Base-by-base conservation (phyloP, 2,888 invertebrate genomes). In the Lasioglossum villosulum region DNA sequence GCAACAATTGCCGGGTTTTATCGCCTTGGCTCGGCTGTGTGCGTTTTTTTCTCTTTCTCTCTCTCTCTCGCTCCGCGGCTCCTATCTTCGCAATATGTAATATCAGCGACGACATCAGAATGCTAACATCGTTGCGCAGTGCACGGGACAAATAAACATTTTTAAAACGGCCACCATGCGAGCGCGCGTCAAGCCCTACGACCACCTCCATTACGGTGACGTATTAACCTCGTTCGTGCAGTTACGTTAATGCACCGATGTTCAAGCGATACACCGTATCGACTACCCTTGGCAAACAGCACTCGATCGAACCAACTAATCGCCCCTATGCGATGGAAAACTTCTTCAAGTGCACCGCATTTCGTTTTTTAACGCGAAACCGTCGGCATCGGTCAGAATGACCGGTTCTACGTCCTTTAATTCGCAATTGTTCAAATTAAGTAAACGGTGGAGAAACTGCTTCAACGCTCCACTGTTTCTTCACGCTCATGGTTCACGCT, bases 1-100 rank as follows among this genome's bases (percentile, higher is more conserved):
- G 34, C 52, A 76, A 74, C 48, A 76, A 73, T 83, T 79, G 34
- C 59, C 23, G 27, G 30, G 27, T 42, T 83, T 48, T 70, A 63
- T 48, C 74, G 48, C 42, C 12, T 2, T 34, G 63, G 2, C 52
- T 52, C 66, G 14, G 68, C 19, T 30, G 23, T 52, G 52, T n/a
- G 52, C 52, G 10, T 52, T n/a, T 2, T 4, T 4, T 19, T 48
- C 14, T 19, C 19, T 48, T 52, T 10, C 23, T 23, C 52, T n/a
- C 10, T 68, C n/a, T n/a, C n/a, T n/a, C n/a, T 74, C 45, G 63
- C 45, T 71, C 42, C 19, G 10, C 2, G 37, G 4, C 4, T 82
- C 23, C 4, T 52, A 48, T 52, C 48, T 34, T 12, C n/a, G 19
- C 42, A 68, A 42, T 56, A 72, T 52, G 48, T 52, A 52, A 52